Base-by-base conservation (phyloP, 2,113 vertebrate species). In the Bombycilla garrulus region DNA sequence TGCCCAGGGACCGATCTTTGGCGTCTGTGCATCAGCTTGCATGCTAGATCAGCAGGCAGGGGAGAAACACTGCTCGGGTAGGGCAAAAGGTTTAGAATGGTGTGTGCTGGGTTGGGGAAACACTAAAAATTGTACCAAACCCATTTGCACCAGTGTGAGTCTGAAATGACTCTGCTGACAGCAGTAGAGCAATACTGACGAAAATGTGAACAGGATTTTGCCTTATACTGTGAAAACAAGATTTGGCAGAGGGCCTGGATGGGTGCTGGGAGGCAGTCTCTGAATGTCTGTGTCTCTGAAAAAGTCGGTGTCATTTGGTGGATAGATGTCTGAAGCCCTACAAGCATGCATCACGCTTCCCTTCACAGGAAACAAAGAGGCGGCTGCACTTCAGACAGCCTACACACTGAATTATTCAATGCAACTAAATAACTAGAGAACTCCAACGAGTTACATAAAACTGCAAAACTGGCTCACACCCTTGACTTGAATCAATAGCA, bases 391-490 rank as follows among this genome's bases (percentile, higher is more conserved):
- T 91, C 90, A 90, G 79, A 11, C 54, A 79, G 85, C 56, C 56
- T 74, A 31, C 31, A 11, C 10, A 1, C 44, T 94, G 88, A 94
- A 96, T 96, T 94, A 97, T 96, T 94, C 73, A 97, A 92, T 42
- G 85, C 76, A 74, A 92, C 72, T 67, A 81, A 94, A 78, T 83
- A 96, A 81, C 88, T 81, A 53, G 57, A 71, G 87, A 74, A 51
- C 62, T 71, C 48, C 50, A 42, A 26, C 3, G 45, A 81, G 73
- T 51, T 92, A 58, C 21, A 31, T 71, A 60, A 95, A 91, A 54
- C 56, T 66, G 47, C 54, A 92, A 67, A 93, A 44, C 26, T 28
- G 53, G n/a, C 81, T 88, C 35, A 5, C 25, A 79, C 44, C 48
- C 35, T 56, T 69, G 26, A 60, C 57, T 90, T 35, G 53, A 88